These are phyloP conservation scores for Brachyopa scutellaris DNA, from an alignment of 2,888 invertebrate genomes.

Conservation along the genomic window DNA sequence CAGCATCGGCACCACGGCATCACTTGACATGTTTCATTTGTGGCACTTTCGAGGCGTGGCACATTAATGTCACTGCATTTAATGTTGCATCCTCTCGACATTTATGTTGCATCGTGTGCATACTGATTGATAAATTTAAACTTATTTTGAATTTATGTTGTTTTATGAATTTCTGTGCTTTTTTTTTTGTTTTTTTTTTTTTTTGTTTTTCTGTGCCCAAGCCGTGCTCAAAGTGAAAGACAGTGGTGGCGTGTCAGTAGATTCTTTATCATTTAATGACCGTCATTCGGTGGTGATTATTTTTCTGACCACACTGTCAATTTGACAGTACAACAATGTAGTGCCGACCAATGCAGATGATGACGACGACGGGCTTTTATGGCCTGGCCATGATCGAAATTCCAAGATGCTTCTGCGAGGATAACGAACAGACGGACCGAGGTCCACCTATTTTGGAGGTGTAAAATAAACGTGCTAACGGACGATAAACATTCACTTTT, in stretches of 20 bases:
- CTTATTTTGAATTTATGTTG: slow-evolving; percentile 46
- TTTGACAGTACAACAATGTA: slow-evolving; percentile 55
- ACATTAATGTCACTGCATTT: slow-evolving; percentile 70
- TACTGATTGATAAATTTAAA: slow-evolving; percentile 71
- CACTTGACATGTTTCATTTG: slow-evolving; percentile 67
- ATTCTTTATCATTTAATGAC: slow-evolving; percentile 70
- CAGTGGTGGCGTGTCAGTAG: slow-evolving; percentile 54
- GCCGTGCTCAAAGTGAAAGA: too few species aligned
- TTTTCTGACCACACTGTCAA: slow-evolving; percentile 64
- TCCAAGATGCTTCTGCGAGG: slow-evolving; percentile 52
- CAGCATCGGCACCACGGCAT: slow-evolving; percentile 19
- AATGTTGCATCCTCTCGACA: slow-evolving; percentile 71
- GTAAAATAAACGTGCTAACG: slow-evolving; percentile 68
- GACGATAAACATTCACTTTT: slow-evolving; percentile 65
- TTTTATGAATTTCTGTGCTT: background rate
- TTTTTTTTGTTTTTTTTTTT: background rate
- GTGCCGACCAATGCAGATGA: background rate
- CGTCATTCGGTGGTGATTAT: slow-evolving; percentile 67
- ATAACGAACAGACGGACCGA: slow-evolving; percentile 17
- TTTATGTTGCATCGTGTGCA: slow-evolving; percentile 69
- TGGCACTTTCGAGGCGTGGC: slow-evolving; percentile 71
- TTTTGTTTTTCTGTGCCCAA: background rate
- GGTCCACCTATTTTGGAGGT: slow-evolving; percentile 53
- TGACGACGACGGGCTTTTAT: slow-evolving; percentile 8
- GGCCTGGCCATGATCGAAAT: slow-evolving; percentile 52